Evolutionary conservation across 2,888 invertebrate genomes (phyloP).

Genomic region (Xylota segnis): DNA sequence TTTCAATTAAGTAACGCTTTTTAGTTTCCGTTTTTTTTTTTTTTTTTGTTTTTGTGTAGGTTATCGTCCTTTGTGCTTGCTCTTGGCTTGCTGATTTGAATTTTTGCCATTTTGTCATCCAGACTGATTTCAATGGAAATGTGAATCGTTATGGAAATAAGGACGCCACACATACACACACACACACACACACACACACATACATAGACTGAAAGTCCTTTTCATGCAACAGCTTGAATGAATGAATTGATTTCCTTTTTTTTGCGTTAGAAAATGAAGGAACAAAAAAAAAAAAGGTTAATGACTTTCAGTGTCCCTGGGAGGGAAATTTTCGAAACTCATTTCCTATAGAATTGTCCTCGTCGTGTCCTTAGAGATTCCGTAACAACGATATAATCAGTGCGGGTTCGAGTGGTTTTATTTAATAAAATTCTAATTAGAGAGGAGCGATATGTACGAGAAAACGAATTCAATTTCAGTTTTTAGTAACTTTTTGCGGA

Average conservation of each 20-base stretch:
- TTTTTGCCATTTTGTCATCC: conserved; percentile 14
- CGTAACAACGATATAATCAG: conserved; percentile 39
- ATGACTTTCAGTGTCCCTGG: conserved; percentile 18
- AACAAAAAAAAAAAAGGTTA: conserved; percentile 28
- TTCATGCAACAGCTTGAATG: conserved; percentile 16
- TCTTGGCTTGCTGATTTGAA: conserved; percentile 47
- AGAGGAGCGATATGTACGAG: neutral
- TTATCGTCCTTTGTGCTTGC: conserved; percentile 6
- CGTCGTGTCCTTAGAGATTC: conserved; percentile 7
- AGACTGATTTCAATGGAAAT: conserved; percentile 43
- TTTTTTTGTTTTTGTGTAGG: neutral
- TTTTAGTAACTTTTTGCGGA: neutral
- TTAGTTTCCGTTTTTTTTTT: conserved; percentile 17
- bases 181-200: conserved; percentile 3
- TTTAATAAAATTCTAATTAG: conserved; percentile 40
- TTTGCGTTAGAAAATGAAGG: neutral
- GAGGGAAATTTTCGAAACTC: conserved; percentile 20
- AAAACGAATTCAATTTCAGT: conserved; percentile 12
- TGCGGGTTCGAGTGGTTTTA: conserved; percentile 14
- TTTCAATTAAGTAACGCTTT: conserved; percentile 68
- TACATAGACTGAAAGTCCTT: conserved; percentile 16
- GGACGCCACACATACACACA: too few species aligned
- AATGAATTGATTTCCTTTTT: conserved; percentile 1
- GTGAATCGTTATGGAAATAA: conserved; percentile 62
- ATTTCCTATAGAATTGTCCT: conserved; percentile 5